Conservation (phyloP, 2,797 vertebrate genomes). For the Rhinella marina region DNA sequence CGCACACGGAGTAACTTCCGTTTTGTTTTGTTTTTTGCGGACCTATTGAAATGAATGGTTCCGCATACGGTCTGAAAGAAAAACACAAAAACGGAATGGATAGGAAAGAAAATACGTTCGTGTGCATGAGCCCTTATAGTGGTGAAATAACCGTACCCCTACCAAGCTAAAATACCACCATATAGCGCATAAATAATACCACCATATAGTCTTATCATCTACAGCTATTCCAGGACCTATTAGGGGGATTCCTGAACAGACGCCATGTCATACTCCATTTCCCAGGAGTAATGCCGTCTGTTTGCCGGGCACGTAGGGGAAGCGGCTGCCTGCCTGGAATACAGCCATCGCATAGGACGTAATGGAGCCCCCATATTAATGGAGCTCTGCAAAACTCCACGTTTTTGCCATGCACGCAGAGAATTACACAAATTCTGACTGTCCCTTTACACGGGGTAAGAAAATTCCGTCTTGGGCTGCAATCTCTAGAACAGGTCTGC, state of each 20-base stretch:
- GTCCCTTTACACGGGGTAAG: background rate
- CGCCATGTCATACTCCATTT: background rate
- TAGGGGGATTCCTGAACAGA: background rate
- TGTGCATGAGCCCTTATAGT: too few species aligned
- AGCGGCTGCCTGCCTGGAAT: background rate
- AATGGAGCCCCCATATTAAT: background rate
- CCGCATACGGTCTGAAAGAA: too few species aligned
- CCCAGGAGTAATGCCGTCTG: background rate
- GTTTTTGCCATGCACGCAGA: background rate
- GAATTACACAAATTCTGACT: background rate
- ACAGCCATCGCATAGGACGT: background rate
- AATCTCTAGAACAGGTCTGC: background rate
- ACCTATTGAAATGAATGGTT: too few species aligned
- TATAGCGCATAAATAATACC: too few species aligned
- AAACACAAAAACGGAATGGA: too few species aligned
- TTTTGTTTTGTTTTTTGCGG: too few species aligned
- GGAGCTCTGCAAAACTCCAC: background rate
- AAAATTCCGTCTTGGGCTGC: background rate
- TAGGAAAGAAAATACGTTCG: too few species aligned
- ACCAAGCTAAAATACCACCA: too few species aligned
- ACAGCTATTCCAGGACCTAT: background rate
- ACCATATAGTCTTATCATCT: background rate
- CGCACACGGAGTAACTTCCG: too few species aligned
- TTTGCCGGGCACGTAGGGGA: background rate
- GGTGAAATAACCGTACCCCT: too few species aligned